Evolutionary conservation across 2,113 vertebrate genomes (phyloP).

Genomic region (Pelvicachromis taeniatus): DNA sequence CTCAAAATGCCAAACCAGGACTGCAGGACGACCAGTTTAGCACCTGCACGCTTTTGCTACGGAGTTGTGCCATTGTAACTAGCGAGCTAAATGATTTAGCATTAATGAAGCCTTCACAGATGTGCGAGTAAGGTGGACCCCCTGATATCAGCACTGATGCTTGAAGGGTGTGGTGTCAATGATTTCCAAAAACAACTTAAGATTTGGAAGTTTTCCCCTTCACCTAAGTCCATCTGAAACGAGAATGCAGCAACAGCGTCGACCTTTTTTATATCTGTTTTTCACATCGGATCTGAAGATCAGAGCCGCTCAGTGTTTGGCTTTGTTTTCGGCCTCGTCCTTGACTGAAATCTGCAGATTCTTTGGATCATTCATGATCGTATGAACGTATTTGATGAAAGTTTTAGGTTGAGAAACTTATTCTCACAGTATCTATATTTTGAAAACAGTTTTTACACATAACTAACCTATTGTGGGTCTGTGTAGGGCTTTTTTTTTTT

Average conservation of each 20-base stretch:
- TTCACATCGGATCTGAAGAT: neutral
- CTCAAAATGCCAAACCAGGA: neutral
- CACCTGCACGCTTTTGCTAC: rapidly evolving
- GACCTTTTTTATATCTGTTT: rapidly evolving
- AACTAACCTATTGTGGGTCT: neutral
- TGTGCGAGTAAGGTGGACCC: rapidly evolving
- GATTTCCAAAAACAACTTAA: rapidly evolving
- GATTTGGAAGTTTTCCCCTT: neutral
- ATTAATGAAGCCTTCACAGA: neutral
- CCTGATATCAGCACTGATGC: neutral
- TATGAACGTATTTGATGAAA: neutral
- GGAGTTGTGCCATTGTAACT: neutral
- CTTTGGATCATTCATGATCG: rapidly evolving
- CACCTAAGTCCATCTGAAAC: neutral
- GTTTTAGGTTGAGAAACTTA: rapidly evolving
- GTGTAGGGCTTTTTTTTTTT: neutral
- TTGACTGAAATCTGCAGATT: neutral
- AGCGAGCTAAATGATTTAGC: neutral
- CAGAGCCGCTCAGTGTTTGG: neutral
- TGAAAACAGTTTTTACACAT: neutral
- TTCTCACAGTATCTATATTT: neutral
- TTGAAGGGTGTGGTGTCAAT: rapidly evolving
- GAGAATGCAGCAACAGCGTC: neutral
- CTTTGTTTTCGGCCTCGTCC: rapidly evolving
- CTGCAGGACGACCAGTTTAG: neutral